These are phyloP conservation scores for Clarias pachynema DNA, from an alignment of 2,797 vertebrate genomes.

Conservation along the genomic window DNA sequence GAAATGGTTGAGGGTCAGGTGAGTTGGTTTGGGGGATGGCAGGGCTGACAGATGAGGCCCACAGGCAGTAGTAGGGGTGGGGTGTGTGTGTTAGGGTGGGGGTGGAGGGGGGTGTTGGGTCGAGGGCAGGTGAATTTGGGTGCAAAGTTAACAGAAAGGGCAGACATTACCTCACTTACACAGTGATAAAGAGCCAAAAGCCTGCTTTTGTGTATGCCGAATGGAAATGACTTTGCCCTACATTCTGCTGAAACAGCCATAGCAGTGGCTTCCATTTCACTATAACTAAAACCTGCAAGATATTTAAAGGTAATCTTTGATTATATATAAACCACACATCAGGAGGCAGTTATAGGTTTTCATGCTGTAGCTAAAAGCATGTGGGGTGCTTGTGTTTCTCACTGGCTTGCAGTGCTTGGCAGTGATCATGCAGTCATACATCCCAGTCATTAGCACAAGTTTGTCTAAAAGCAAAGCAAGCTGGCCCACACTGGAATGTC, in stretches of 20 bases:
- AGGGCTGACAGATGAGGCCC: conserved; percentile 41
- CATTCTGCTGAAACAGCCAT: neutral
- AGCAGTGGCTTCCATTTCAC: conserved; percentile 5
- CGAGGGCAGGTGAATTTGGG: conserved; percentile 47
- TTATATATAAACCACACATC: conserved; percentile 2
- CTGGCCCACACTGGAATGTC: conserved; percentile 25
- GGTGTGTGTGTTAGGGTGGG: neutral
- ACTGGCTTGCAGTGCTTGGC: neutral
- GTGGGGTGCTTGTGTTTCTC: neutral
- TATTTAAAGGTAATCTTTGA: conserved; percentile 10
- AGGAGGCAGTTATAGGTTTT: neutral
- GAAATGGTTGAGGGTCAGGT: conserved; percentile 34
- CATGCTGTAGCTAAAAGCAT: conserved; percentile 7
- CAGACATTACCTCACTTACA: conserved; percentile 49
- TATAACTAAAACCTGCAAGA: neutral
- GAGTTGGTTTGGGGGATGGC: conserved; percentile 23
- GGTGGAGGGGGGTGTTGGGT: neutral
- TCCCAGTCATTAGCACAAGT: conserved; percentile 18
- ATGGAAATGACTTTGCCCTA: conserved; percentile 6
- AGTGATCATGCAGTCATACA: conserved; percentile 25
- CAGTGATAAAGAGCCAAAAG: conserved; percentile 33
- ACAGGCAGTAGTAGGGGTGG: conserved; percentile 1
- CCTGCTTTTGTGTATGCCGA: conserved; percentile 18
- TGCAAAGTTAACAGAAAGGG: conserved; percentile 51
- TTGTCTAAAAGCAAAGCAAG: conserved; percentile 25